These are phyloP conservation scores for Danaus plexippus DNA, from an alignment of 1,140 invertebrate genomes.

Conservation along the genomic window DNA sequence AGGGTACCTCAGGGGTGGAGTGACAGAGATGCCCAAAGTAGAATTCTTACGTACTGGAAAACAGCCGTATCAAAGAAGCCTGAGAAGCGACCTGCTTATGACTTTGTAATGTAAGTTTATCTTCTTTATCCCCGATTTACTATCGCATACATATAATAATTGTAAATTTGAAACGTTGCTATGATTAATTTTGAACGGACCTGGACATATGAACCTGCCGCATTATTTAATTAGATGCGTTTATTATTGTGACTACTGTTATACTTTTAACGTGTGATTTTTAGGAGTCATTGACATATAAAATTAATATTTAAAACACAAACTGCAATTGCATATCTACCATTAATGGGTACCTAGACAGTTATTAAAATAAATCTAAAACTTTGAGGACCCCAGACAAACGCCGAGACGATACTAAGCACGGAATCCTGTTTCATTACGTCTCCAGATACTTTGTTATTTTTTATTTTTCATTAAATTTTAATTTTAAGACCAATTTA, in stretches of 20 bases:
- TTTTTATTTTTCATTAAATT: neutral
- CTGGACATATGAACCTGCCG: too few species aligned
- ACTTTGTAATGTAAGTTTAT: constrained; percentile 1
- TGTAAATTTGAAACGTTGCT: neutral
- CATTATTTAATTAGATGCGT: too few species aligned
- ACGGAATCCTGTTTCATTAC: constrained; percentile 39
- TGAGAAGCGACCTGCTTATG: too few species aligned
- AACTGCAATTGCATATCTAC: too few species aligned
- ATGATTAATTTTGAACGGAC: too few species aligned
- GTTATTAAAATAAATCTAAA: constrained; percentile 17
- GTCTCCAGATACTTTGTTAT: constrained; percentile 27
- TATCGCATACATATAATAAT: neutral
- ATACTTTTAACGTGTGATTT: too few species aligned
- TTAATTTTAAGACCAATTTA: too few species aligned
- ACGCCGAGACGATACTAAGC: constrained; percentile 39
- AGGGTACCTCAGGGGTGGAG: constrained; percentile 66
- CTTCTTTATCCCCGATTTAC: neutral
- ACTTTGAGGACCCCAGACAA: constrained; percentile 35
- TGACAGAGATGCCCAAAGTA: constrained; percentile 48
- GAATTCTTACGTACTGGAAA: neutral
- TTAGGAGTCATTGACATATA: too few species aligned
- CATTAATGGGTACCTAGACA: too few species aligned
- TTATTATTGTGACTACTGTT: too few species aligned
- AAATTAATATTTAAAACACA: too few species aligned
- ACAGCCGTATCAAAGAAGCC: too few species aligned